Evolutionary conservation across 2,113 vertebrate species (phyloP), one percentile per base, ranked within the genome.

Genomic region (Phyllostomus hastatus): DNA sequence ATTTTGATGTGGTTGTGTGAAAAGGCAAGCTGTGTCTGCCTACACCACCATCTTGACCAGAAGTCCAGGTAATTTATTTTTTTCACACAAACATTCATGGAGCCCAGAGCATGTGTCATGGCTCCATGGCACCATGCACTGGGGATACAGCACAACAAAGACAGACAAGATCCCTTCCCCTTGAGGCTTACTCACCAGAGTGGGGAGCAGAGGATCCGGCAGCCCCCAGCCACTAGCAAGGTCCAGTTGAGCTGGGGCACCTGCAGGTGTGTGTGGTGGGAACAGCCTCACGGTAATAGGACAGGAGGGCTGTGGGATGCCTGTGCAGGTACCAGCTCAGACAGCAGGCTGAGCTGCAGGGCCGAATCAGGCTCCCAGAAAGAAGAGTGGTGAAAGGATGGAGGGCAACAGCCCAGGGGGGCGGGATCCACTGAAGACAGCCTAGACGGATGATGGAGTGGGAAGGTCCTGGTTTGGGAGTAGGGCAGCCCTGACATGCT

Each of bases 231-330:
- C 20, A 33, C 35, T 38, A 38, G 41, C 1, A 22, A 46, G 17
- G 3, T 69, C 84, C n/a, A 16, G 5, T 41, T 24, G 41, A 26
- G 22, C 61, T 17, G 33, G 79, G 31, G 48, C 15, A 10, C 17
- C 20, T n/a, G 33, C 33, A 4, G 80, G 24, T 64, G 50, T 38
- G 20, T 10, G 12, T 46, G 54, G 48, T 61, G 26, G 54, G 46
- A 15, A 20, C 4, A 33, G 48, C 22, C n/a, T 61, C 0, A 0
- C 0, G 0, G 12, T 8, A 11, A 57, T 17, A 66, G 61, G 83
- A 26, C 19, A 17, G 31, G 72, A 70, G 67, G 67, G 73, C 50
- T 1, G 0, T 64, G 80, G 35, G 50, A 20, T 48, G 16, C 26
- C 10, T 28, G 59, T 19, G 4, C 50, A 76, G 35, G 19, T 19